These are phyloP conservation scores for Tetragonula clypearis DNA, from an alignment of 1,140 invertebrate species.

Conservation along the genomic window DNA sequence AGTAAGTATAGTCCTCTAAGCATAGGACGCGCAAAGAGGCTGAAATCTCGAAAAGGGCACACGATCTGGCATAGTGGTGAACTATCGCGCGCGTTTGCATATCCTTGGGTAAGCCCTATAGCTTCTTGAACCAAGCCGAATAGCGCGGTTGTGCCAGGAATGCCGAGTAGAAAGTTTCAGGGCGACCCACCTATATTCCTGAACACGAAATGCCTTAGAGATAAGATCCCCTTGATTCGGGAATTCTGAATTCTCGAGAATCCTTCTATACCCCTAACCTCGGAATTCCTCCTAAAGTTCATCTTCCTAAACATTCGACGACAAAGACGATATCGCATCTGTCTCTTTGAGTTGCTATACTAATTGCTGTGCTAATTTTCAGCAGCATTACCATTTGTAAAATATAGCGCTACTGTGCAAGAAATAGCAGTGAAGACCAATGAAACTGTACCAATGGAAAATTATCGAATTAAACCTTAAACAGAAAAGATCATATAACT, in stretches of 20 bases:
- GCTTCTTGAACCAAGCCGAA: slow-evolving; percentile 69
- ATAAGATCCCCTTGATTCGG: slow-evolving; percentile 71
- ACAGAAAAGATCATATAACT: too few relatives aligned
- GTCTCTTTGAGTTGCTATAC: background rate
- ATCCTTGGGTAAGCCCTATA: slow-evolving; percentile 67
- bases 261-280: slow-evolving; percentile 41
- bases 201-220: slow-evolving; percentile 74
- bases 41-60: slow-evolving; percentile 69
- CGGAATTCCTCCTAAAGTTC: slow-evolving; percentile 64
- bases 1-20: too few relatives aligned
- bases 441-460: too few relatives aligned
- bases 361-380: background rate
- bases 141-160: slow-evolving; percentile 74
- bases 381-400: too few relatives aligned
- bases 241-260: slow-evolving; percentile 73
- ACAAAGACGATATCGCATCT: slow-evolving; percentile 24
- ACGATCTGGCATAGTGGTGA: slow-evolving; percentile 46
- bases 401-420: too few relatives aligned
- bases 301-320: slow-evolving; percentile 60
- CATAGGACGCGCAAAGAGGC: background rate
- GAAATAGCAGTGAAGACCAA: too few relatives aligned
- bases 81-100: slow-evolving; percentile 68
- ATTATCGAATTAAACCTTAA: too few relatives aligned
- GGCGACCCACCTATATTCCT: slow-evolving; percentile 71
- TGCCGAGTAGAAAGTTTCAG: slow-evolving; percentile 73